Conservation (phyloP, 1,140 invertebrate species). For the Euura lappo region DNA sequence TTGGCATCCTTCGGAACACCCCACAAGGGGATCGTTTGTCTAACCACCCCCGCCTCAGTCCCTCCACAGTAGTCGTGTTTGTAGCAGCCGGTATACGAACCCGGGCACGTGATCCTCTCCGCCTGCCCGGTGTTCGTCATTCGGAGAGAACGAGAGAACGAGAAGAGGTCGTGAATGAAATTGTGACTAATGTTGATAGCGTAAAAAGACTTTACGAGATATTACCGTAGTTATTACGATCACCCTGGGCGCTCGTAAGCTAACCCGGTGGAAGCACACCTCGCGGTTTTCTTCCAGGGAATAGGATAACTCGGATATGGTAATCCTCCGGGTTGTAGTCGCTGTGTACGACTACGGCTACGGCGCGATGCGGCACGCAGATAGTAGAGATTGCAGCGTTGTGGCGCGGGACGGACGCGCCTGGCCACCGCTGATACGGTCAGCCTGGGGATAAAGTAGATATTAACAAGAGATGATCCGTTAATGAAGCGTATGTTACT, state of each 20-base stretch:
- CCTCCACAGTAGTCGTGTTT: slow-evolving; percentile 38
- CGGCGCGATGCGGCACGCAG: no score
- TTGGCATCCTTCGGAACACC: slow-evolving; percentile 55
- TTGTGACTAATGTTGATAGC: slow-evolving; percentile 47
- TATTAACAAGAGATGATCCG: slow-evolving; percentile 65
- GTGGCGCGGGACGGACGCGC: no score
- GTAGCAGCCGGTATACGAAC: slow-evolving; percentile 26
- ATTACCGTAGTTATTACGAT: slow-evolving; percentile 33
- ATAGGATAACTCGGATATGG: no score
- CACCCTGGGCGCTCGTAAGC: slow-evolving; percentile 1
- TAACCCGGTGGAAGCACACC: no score
- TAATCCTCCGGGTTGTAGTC: no score
- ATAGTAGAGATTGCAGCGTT: no score
- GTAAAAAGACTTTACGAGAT: slow-evolving; percentile 47
- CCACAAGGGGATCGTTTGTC: slow-evolving; percentile 58
- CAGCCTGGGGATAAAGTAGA: slow-evolving; percentile 60
- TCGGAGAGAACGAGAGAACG: no score
- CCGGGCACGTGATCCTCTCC: no score
- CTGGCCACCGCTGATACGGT: slow-evolving; percentile 49
- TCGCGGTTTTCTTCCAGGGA: no score
- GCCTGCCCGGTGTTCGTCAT: no score
- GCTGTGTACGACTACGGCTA: no score
- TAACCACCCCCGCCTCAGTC: slow-evolving; percentile 40
- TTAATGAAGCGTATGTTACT: slow-evolving; percentile 64
- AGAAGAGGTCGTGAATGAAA: slow-evolving; percentile 22